Percentiles rank a stretch among this genome's conserved stretches.
Evolutionary conservation across 2,797 vertebrate genomes (phyloP).

Genomic region (Pseudopleuronectes americanus): DNA sequence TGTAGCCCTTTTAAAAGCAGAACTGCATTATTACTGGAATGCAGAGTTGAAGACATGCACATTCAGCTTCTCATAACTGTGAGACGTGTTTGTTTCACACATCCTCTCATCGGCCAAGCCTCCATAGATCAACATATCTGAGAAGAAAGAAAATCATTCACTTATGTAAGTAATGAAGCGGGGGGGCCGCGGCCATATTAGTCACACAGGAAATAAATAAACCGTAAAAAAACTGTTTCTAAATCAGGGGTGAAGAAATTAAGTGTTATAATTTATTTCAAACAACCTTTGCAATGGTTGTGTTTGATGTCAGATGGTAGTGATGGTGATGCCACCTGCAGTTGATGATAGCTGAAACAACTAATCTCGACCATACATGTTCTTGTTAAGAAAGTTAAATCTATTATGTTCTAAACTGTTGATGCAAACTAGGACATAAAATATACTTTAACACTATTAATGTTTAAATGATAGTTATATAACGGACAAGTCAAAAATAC

Average conservation of each 20-base stretch:
- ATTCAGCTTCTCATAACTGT: background rate
- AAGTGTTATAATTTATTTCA: background rate
- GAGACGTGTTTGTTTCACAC: background rate
- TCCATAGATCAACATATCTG: background rate
- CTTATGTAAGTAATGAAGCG: slow-evolving; percentile 44
- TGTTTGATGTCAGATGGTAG: no score
- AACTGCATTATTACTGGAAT: slow-evolving; percentile 25
- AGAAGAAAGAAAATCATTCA: slow-evolving; percentile 1
- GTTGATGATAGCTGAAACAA: background rate
- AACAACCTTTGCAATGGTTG: no score
- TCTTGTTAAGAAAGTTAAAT: background rate
- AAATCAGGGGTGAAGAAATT: background rate
- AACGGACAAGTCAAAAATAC: background rate
- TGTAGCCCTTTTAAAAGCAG: slow-evolving; percentile 41
- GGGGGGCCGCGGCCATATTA: slow-evolving; percentile 20
- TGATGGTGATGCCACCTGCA: no score
- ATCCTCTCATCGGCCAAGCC: slow-evolving; percentile 17
- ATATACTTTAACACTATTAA: no score
- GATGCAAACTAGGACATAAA: no score
- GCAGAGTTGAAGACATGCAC: slow-evolving; percentile 14
- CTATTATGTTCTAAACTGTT: background rate
- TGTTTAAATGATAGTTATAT: background rate
- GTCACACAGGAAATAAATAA: slow-evolving; percentile 26
- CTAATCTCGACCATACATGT: background rate
- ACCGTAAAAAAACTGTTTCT: no score